Evolutionary conservation across 2,113 vertebrate species (phyloP).

Genomic region (Misgurnus mizolepis): DNA sequence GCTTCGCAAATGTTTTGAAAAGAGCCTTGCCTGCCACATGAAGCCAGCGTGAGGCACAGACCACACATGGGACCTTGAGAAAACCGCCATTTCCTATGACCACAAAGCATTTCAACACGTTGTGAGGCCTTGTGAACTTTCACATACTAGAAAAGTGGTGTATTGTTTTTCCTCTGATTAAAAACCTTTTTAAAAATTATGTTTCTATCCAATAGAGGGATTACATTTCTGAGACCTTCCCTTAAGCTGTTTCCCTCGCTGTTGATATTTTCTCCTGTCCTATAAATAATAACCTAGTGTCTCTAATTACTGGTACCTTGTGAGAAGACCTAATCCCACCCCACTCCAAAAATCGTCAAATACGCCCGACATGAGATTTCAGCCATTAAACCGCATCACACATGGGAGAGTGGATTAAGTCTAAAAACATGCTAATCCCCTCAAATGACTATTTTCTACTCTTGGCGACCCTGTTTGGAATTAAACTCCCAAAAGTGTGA

Average conservation of each 20-base stretch:
- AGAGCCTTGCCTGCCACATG: conserved; percentile 41
- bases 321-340: conserved; percentile 47
- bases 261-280: conserved; percentile 40
- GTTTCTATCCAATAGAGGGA: conserved; percentile 32
- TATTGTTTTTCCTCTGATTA: conserved; percentile 53
- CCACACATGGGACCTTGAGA: conserved; percentile 38
- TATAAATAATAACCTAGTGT: conserved; percentile 56
- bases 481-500: conserved; percentile 39
- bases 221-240: conserved; percentile 36
- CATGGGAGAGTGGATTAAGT: conserved; percentile 57
- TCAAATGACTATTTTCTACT: conserved; percentile 35
- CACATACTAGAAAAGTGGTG: conserved; percentile 24
- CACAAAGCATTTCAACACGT: conserved; percentile 25
- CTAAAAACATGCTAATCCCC: conserved; percentile 56
- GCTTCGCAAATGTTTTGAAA: conserved; percentile 53
- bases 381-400: conserved; percentile 42
- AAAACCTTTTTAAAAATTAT: conserved; percentile 59
- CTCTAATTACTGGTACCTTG: conserved; percentile 52
- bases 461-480: conserved; percentile 27
- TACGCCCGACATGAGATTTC: conserved; percentile 48
- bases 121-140: conserved; percentile 15
- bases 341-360: not conserved
- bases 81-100: conserved; percentile 1
- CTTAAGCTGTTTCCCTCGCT: conserved; percentile 26
- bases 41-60: conserved; percentile 20